Percentiles rank a stretch among this genome's conserved stretches.
Evolutionary conservation across 2,888 invertebrate species (phyloP).

Genomic region (Eupithecia subfuscata): DNA sequence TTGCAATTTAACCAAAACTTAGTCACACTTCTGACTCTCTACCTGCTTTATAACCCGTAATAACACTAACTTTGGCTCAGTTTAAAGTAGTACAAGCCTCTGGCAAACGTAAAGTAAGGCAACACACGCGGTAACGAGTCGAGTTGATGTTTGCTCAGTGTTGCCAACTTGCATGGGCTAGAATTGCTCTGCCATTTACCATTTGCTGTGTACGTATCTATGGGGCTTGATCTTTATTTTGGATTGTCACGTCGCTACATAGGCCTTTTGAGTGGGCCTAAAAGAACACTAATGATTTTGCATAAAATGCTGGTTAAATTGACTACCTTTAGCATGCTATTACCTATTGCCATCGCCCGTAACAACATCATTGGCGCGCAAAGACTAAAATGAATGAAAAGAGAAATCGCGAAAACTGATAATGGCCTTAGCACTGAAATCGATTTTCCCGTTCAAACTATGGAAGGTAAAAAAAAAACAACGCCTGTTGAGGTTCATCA

Average conservation of each 20-base stretch:
- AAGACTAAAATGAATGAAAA: background rate
- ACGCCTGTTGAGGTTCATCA: background rate
- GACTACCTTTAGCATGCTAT: too few relatives aligned
- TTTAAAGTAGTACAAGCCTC: background rate
- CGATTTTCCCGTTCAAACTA: background rate
- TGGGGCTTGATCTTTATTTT: background rate
- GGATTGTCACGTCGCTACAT: background rate
- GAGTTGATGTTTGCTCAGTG: conserved; percentile 55
- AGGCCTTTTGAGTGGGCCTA: background rate
- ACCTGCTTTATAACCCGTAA: background rate
- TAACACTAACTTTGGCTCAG: background rate
- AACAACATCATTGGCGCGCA: too few relatives aligned
- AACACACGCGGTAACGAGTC: conserved; percentile 44
- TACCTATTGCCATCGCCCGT: background rate
- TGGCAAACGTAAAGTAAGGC: background rate
- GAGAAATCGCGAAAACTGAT: background rate
- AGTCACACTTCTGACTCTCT: background rate
- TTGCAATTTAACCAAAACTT: background rate
- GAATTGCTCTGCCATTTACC: conserved; percentile 45
- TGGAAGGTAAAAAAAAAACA: background rate
- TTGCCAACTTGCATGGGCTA: conserved; percentile 53
- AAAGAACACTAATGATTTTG: background rate
- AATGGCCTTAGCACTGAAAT: background rate
- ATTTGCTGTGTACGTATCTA: conserved; percentile 36
- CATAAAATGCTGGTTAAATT: background rate